Percentiles rank a stretch among this genome's conserved stretches.
Conservation (phyloP, 2,797 vertebrate genomes). For the Peromyscus attwateri region DNA sequence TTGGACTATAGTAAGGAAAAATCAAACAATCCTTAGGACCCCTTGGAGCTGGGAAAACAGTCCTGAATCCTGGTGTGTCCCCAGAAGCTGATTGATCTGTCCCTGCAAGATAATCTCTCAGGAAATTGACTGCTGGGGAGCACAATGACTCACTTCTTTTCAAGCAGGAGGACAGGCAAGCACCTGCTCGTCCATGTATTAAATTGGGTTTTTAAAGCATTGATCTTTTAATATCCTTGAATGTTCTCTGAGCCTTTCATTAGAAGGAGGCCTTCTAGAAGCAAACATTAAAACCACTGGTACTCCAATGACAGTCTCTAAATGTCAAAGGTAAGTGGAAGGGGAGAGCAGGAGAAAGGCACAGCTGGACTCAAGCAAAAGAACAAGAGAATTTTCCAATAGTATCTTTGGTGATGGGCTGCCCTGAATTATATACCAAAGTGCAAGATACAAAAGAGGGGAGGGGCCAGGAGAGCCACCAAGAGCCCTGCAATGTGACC, state of each 20-base stretch:
- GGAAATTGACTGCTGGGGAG: conserved; percentile 10
- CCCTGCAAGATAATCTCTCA: not conserved
- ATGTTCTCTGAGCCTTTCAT: not conserved
- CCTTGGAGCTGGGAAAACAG: not conserved
- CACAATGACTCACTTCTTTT: conserved; percentile 21
- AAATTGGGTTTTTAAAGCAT: conserved; percentile 11
- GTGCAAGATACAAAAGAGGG: not conserved
- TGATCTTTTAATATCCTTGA: conserved; percentile 28
- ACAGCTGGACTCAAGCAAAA: not conserved
- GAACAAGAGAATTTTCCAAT: not conserved
- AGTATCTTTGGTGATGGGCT: not conserved
- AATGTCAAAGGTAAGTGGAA: not conserved
- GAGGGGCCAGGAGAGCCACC: not conserved
- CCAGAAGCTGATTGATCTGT: conserved; percentile 20
- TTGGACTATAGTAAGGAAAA: not conserved
- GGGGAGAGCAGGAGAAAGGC: not conserved
- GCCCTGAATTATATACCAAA: not conserved
- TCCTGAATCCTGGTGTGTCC: not conserved
- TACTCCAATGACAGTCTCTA: not conserved
- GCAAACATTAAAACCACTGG: not conserved
- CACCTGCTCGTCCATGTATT: not conserved
- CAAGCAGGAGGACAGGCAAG: not conserved
- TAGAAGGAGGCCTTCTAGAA: not conserved
- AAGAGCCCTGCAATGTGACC: not conserved
- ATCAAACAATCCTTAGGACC: not conserved